Evolutionary conservation across 2,888 invertebrate genomes (phyloP).

Genomic region (Caenorhabditis virilis): DNA sequence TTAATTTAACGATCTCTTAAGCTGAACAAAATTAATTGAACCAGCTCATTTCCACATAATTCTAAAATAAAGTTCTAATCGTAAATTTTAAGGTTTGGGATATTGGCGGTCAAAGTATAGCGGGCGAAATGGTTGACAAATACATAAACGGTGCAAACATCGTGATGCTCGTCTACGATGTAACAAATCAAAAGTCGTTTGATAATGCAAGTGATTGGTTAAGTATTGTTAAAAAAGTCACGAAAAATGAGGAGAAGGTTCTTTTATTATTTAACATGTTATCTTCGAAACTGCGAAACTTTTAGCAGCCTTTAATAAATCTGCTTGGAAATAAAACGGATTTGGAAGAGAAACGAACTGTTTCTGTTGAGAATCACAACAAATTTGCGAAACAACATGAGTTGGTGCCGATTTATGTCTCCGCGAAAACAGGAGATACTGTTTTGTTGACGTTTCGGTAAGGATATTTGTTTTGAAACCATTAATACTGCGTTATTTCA

Average conservation of each 20-base stretch:
- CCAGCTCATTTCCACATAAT: too few species aligned
- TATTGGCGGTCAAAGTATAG: slow-evolving; percentile 80
- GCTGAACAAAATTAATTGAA: too few species aligned
- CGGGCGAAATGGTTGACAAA: slow-evolving; percentile 79
- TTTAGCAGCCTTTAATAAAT: slow-evolving; percentile 70
- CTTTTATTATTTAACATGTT: not conserved
- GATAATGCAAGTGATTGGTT: slow-evolving; percentile 80
- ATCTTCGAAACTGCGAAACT: not conserved
- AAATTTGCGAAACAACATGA: slow-evolving; percentile 66
- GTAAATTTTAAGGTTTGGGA: slow-evolving; percentile 88
- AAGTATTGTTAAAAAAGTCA: slow-evolving; percentile 69
- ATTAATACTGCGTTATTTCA: slow-evolving; percentile 23
- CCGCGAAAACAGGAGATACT: slow-evolving; percentile 73
- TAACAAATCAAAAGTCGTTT: slow-evolving; percentile 81
- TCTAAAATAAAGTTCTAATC: too few species aligned
- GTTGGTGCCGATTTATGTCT: slow-evolving; percentile 72
- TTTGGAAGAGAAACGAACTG: slow-evolving; percentile 72
- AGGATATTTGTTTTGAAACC: slow-evolving; percentile 3
- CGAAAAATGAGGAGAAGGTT: slow-evolving; percentile 13
- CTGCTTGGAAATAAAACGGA: slow-evolving; percentile 73
- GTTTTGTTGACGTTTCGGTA: slow-evolving; percentile 59
- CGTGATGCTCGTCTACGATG: slow-evolving; percentile 83
- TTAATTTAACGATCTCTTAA: too few species aligned
- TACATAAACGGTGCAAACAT: slow-evolving; percentile 71
- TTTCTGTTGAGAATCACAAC: slow-evolving; percentile 72